Evolutionary conservation across 2,113 vertebrate genomes (phyloP).

Genomic region (Trogon melanurus): DNA sequence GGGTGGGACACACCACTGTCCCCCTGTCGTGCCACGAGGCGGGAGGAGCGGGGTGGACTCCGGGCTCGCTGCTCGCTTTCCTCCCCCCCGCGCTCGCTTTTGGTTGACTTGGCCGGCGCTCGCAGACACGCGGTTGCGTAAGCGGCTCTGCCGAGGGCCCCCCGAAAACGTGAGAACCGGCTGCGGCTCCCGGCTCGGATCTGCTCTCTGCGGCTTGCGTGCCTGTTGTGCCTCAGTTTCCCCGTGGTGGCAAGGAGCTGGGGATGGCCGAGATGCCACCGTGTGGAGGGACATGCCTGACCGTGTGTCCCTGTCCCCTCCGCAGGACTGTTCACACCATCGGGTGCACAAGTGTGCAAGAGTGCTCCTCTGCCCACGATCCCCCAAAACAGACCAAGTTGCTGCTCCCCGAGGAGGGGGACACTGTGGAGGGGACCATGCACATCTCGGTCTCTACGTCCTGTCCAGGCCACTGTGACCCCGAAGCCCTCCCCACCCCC

Average conservation of each 20-base stretch:
- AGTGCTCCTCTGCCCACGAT: too few relatives aligned
- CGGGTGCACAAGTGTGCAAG: not conserved
- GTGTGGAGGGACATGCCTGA: not conserved
- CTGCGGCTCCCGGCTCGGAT: not conserved
- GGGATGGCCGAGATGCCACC: accelerated
- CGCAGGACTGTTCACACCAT: not conserved
- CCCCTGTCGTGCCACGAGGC: not conserved
- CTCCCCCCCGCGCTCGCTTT: not conserved
- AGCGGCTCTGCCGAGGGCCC: not conserved
- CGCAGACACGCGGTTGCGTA: not conserved
- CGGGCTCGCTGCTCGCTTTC: not conserved
- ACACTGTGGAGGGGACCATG: accelerated
- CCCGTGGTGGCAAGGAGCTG: not conserved
- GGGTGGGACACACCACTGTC: not conserved
- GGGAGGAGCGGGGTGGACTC: not conserved
- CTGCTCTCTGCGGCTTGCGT: not conserved
- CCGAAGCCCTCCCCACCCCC: not conserved
- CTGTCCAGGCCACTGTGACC: not conserved
- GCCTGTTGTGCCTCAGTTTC: not conserved
- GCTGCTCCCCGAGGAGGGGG: not conserved
- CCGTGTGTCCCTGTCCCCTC: not conserved
- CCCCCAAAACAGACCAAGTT: not conserved
- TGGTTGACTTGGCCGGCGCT: not conserved
- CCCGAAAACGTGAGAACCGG: not conserved
- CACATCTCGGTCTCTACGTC: not conserved